Base-by-base conservation (phyloP, 2,888 invertebrate species). In the Crematogaster levior region DNA sequence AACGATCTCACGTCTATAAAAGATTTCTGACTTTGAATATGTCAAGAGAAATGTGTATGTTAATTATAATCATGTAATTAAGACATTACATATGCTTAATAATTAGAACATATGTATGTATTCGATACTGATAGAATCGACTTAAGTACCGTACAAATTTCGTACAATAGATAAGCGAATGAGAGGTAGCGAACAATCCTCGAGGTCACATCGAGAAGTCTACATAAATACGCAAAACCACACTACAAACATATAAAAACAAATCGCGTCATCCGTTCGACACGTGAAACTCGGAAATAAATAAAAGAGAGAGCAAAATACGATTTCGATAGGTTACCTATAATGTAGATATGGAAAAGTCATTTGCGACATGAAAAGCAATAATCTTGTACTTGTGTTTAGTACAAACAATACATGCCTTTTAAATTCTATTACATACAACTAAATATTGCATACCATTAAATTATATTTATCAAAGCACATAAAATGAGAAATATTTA, bases 151-250 rank as follows among this genome's bases (percentile, higher is more conserved):
- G 27, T 48, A 48, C 24, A 30, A 27, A 9, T 65, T 65, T 40
- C 51, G 10, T 37, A 65, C 37, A 51, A 51, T 15, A 27, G 15
- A 63, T 21, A 18, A 4, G 24, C 46, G 15, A 18, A 46, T 27
- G 21, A 27, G 34, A n/a, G n/a, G 24, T 24, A 10, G 12, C 66
- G 7, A 10, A 21, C 24, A 21, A 43, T 68, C 4, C 18, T 34
- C 30, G 56, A 77, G 70, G 77, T 77, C 72, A 56, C 56, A 6
- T 15, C 34, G 68, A 40, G 53, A 53, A 30, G 7, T 12, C 12
- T 43, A 43, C 10, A 15, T 70, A 77, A 70, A 56, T 70, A 70
- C 34, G 18, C 77, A 70, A 77, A 77, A 68, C 15, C 75, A 21
- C 68, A 21, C 18, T 40, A 30, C 24, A 70, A 56, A 70, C 43